Evolutionary conservation across 1,140 invertebrate genomes (phyloP).

Genomic region (Drosophila guanche): DNA sequence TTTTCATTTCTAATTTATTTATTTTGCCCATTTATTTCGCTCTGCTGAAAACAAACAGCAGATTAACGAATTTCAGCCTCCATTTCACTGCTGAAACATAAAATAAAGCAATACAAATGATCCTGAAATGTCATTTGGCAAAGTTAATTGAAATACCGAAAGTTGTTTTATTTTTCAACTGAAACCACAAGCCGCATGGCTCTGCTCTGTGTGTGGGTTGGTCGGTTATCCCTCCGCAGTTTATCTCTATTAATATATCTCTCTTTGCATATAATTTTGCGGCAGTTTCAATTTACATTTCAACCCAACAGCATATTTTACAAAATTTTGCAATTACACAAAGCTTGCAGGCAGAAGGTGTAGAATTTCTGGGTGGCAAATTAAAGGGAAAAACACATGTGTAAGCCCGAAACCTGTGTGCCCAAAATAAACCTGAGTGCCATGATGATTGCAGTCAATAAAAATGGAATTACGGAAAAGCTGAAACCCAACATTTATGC

Average conservation of each 20-base stretch:
- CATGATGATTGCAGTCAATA: constrained; percentile 71
- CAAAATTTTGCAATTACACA: constrained; percentile 69
- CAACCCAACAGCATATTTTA: constrained; percentile 32
- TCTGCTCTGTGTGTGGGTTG: background rate
- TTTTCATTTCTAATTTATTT: too few relatives aligned
- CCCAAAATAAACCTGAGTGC: background rate
- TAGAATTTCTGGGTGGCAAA: constrained; percentile 3
- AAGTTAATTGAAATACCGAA: constrained; percentile 39
- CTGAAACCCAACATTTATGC: constrained; percentile 24
- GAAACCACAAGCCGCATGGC: constrained; percentile 18
- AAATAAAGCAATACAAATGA: constrained; percentile 31
- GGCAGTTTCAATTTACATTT: constrained; percentile 57
- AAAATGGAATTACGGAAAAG: constrained; percentile 57
- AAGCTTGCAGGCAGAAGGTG: background rate
- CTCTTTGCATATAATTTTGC: constrained; percentile 12
- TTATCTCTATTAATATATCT: constrained; percentile 24
- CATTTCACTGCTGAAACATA: constrained; percentile 16
- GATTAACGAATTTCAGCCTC: background rate
- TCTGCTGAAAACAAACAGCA: background rate
- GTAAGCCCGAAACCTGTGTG: too few relatives aligned
- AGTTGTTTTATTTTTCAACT: constrained; percentile 14
- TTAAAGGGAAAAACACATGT: constrained; percentile 19
- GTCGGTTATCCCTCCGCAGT: background rate
- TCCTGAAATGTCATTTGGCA: constrained; percentile 17
- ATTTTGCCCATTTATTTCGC: too few relatives aligned